Percentiles rank a stretch among this genome's conserved stretches.
Conservation (phyloP, 2,888 invertebrate species). For the Mystacides longicornis region DNA sequence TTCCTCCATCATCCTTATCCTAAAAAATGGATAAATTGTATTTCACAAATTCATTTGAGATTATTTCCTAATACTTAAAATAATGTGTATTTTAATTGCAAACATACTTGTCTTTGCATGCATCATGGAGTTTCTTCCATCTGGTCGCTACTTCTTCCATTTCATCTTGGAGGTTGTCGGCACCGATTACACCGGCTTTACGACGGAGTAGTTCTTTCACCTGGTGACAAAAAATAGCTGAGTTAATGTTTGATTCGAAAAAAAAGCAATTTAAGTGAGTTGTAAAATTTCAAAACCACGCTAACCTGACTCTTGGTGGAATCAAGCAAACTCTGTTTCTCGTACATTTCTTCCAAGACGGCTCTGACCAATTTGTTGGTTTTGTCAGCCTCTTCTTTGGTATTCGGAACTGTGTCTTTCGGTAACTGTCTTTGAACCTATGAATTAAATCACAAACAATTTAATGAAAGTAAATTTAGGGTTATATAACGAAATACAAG, state of each 20-base stretch:
- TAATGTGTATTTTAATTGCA: slow-evolving; percentile 7
- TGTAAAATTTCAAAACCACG: too few relatives aligned
- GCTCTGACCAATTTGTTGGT: slow-evolving; percentile 73
- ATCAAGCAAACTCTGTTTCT: slow-evolving; percentile 84
- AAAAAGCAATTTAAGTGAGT: too few relatives aligned
- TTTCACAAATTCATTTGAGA: not conserved
- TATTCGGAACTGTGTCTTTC: slow-evolving; percentile 68
- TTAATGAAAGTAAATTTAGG: not conserved
- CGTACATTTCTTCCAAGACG: slow-evolving; percentile 86
- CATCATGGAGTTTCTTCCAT: slow-evolving; percentile 81
- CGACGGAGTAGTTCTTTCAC: slow-evolving; percentile 80
- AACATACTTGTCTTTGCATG: slow-evolving; percentile 61
- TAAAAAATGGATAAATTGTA: slow-evolving; percentile 25
- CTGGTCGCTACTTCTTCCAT: slow-evolving; percentile 73
- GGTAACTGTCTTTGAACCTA: slow-evolving; percentile 77
- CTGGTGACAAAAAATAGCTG: slow-evolving; percentile 29
- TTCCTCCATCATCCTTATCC: slow-evolving; percentile 72
- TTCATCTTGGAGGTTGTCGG: slow-evolving; percentile 75
- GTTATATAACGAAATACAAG: not conserved
- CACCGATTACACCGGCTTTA: slow-evolving; percentile 77
- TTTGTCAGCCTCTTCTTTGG: slow-evolving; percentile 87
- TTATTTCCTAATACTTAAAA: not conserved
- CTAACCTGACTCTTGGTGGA: slow-evolving; percentile 75
- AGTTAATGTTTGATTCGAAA: too few relatives aligned
- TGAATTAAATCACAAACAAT: not conserved